phyloP scores from a whole-genome alignment of 2,888 invertebrate species.

The Neoitamus cyanurus region DNA sequence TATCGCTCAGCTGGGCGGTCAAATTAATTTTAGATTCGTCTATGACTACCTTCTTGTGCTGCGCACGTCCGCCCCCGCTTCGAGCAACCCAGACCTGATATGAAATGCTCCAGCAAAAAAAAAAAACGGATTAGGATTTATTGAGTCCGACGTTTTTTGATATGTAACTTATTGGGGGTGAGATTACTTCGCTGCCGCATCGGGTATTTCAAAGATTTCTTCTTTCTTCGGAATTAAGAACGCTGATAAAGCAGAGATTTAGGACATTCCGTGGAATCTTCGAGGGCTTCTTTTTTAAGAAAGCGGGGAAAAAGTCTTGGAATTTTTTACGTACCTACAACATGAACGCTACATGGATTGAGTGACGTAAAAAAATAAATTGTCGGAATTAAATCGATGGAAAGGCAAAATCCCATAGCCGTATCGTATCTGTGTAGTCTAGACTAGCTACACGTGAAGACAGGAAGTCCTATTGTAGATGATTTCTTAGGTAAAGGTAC shows the following conservation, averaged over 20 bases:
- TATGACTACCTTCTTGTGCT: neutral
- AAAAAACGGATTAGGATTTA: neutral
- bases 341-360: neutral
- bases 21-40: neutral
- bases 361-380: no score
- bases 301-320: no score
- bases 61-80: neutral
- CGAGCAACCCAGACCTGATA: neutral
- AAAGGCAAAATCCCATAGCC: no score
- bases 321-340: neutral
- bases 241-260: neutral
- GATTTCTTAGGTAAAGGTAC: no score
- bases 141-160: neutral
- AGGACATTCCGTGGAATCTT: neutral
- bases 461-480: no score
- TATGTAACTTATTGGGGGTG: conserved; percentile 1
- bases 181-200: neutral
- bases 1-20: neutral
- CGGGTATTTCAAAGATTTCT: neutral
- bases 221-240: neutral
- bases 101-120: neutral
- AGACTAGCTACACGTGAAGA: no score
- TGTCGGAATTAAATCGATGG: no score
- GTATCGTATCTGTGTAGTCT: no score
- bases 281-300: neutral